Evolutionary conservation across 2,797 vertebrate species (phyloP).

Genomic region (Crypturellus tataupa): DNA sequence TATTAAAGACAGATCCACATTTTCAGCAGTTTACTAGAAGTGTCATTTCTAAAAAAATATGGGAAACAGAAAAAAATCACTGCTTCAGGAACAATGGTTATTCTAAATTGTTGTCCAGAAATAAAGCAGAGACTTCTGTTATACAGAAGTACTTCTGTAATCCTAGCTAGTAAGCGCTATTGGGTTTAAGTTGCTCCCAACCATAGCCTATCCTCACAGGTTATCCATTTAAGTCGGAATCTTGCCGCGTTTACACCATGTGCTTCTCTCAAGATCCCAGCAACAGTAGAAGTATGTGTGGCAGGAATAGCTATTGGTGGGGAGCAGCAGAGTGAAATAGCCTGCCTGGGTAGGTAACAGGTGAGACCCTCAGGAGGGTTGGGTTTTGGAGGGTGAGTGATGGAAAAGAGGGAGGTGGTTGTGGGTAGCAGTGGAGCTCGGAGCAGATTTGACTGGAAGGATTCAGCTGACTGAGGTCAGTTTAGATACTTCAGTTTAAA

Average conservation of each 20-base stretch:
- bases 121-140: background rate
- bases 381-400: background rate
- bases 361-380: background rate
- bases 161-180: background rate
- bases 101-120: background rate
- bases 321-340: no score
- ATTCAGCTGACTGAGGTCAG: no score
- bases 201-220: background rate
- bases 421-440: background rate
- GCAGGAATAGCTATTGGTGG: background rate
- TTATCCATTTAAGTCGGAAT: background rate
- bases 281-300: background rate
- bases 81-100: background rate
- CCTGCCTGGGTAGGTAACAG: no score
- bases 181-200: background rate
- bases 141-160: background rate
- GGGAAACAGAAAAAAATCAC: background rate
- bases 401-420: background rate
- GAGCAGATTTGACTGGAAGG: background rate
- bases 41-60: constrained; percentile 40
- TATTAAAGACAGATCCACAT: constrained; percentile 43
- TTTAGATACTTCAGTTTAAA: background rate
- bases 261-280: background rate
- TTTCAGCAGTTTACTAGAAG: constrained; percentile 59
- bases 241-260: rapidly evolving